phyloP scores from a whole-genome alignment of 2,888 invertebrate genomes.

The Plebejus anna region DNA sequence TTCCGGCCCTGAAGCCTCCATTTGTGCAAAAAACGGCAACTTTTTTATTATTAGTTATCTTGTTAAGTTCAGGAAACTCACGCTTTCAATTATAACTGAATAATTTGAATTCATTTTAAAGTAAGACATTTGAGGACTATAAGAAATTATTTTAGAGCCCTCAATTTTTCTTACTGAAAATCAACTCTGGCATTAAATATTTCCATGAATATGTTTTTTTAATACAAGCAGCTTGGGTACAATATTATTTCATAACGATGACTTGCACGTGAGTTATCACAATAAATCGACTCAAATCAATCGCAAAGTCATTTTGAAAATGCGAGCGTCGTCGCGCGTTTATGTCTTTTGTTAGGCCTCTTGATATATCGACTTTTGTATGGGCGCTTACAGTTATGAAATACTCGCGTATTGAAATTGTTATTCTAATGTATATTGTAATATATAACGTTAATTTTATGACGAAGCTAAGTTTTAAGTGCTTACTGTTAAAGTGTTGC shows the following conservation, averaged over 20 bases:
- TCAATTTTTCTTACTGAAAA: neutral
- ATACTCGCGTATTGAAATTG: neutral
- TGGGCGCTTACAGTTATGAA: neutral
- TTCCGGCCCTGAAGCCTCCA: too few species aligned
- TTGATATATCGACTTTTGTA: constrained; percentile 11
- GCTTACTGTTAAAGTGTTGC: neutral
- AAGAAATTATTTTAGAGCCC: too few species aligned
- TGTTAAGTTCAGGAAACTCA: too few species aligned
- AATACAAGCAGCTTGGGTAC: neutral
- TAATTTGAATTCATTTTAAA: too few species aligned
- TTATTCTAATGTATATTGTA: neutral
- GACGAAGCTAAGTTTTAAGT: neutral
- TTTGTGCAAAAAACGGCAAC: too few species aligned
- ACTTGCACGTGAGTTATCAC: neutral
- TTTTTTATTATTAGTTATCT: too few species aligned
- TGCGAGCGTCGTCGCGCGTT: constrained; percentile 12
- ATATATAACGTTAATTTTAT: neutral
- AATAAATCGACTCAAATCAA: neutral
- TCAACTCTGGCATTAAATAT: too few species aligned
- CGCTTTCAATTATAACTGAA: too few species aligned
- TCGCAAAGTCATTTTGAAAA: constrained; percentile 6
- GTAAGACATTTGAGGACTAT: too few species aligned
- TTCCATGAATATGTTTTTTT: neutral
- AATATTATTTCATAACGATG: neutral
- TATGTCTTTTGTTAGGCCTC: neutral